Evolutionary conservation across 2,888 invertebrate species (phyloP).

Genomic region (Campaea margaritaria): DNA sequence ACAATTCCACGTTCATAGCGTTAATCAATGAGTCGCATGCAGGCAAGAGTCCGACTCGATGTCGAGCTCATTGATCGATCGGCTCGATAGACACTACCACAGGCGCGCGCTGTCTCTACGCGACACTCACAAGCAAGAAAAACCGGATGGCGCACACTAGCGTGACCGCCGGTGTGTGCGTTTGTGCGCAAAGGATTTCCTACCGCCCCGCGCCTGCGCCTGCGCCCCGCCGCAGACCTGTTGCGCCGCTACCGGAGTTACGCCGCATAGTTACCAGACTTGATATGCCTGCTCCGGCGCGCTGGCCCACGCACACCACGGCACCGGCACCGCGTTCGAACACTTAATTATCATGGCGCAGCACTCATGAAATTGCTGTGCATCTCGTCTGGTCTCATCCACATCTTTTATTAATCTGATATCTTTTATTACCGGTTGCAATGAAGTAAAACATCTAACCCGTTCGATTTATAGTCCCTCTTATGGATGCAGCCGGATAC

Average conservation of each 20-base stretch:
- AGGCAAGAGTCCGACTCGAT: constrained; percentile 77
- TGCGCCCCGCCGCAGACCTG: constrained; percentile 81
- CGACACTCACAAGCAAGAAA: constrained; percentile 67
- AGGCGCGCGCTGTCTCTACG: constrained; percentile 57
- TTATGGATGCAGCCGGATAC: constrained; percentile 73
- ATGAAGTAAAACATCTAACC: constrained; percentile 70
- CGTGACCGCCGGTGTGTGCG: constrained; percentile 59
- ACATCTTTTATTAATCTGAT: constrained; percentile 77
- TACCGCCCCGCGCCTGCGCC: constrained; percentile 73
- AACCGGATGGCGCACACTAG: constrained; percentile 82
- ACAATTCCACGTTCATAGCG: constrained; percentile 84
- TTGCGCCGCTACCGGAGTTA: constrained; percentile 85
- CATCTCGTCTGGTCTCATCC: constrained; percentile 74
- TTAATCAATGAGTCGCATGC: constrained; percentile 85
- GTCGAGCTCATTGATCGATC: constrained; percentile 85
- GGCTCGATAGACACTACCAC: constrained; percentile 74
- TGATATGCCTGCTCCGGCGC: constrained; percentile 75
- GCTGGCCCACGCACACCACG: constrained; percentile 68
- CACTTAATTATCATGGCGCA: constrained; percentile 79
- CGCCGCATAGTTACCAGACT: constrained; percentile 85
- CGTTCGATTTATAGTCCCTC: constrained; percentile 72
- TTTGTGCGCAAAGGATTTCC: constrained; percentile 81
- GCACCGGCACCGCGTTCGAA: constrained; percentile 59
- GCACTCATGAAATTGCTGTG: constrained; percentile 78
- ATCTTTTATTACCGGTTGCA: constrained; percentile 77